These are phyloP conservation scores for Myotis vivesi DNA, from an alignment of 2,797 vertebrate genomes.

Conservation along the genomic window DNA sequence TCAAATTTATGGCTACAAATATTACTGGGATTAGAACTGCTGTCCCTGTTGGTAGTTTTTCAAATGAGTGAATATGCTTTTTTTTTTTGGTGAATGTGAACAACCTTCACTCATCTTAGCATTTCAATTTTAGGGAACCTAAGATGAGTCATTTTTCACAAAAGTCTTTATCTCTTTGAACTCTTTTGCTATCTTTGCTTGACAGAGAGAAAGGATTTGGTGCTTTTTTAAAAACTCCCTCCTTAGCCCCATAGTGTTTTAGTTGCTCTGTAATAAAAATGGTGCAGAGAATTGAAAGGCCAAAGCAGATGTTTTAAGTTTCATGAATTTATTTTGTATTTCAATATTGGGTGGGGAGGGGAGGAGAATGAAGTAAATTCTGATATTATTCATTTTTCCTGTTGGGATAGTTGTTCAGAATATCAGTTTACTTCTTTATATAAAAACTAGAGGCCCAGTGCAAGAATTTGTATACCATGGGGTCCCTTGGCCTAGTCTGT, in stretches of 20 bases:
- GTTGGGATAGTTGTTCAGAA: not conserved
- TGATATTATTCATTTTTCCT: not conserved
- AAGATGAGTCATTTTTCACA: conserved; percentile 25
- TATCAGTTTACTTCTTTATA: conserved; percentile 16
- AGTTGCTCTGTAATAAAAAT: not conserved
- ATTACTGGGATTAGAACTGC: not conserved
- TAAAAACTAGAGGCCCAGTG: not conserved
- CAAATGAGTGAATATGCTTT: not conserved
- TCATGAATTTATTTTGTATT: conserved; percentile 42
- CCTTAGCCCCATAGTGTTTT: not conserved
- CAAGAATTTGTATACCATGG: no score
- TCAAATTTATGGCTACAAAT: not conserved
- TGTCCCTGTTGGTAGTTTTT: not conserved
- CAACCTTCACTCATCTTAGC: conserved; percentile 3
- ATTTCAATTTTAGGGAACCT: not conserved
- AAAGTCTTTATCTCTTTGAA: not conserved
- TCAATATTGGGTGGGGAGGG: not conserved
- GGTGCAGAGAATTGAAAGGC: not conserved
- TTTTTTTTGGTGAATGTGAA: not conserved
- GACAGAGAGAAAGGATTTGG: not conserved
- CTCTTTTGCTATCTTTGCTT: not conserved
- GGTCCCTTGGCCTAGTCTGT: no score
- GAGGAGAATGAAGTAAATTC: not conserved
- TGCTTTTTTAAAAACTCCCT: not conserved
- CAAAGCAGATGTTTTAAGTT: conserved; percentile 6